Evolutionary conservation across 2,113 vertebrate species (phyloP), one percentile per base, ranked within the genome.

Genomic region (Rhabdomys dilectus): DNA sequence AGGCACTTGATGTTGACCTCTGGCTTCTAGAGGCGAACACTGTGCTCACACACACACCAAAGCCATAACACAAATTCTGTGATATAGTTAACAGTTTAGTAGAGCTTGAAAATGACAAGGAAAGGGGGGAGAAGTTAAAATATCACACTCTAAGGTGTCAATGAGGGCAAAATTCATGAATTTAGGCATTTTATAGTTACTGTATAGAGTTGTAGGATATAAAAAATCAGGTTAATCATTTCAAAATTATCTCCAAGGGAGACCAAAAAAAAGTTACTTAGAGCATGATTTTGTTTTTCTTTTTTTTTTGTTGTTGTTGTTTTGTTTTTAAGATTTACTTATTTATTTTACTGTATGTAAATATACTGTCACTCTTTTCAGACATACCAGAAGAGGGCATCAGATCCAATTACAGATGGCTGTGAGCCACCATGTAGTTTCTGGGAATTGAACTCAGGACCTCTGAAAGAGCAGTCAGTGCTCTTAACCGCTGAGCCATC

Each of bases 171-270:
- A 39, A 82, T 86, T 77, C 12, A 58, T 88, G 24, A n/a, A 86
- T 62, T 82, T 68, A 72, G 24, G 5, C 26, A 58, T 72, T 85
- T 78, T 53, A 60, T 60, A 36, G 16, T 78, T 62, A 62, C 11
- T 89, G 7, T 51, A 89, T 42, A 48, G 22, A 88, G 29, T 72
- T 60, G 16, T 81, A 70, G 15, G 4, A 36, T 48, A 64, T 34
- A 90, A 86, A 66, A 92, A 93, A 2, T 53, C 62, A 88, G 66
- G 21, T 75, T 19, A 93, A 88, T 51, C 7, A 42, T 88, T 81
- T 93, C 36, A 82, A 95, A 97, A 84, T 48, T 42, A 68, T 58
- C 45, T 85, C 39, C 90, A 31, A 88, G 6, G 58, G 36, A 75
- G 22, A 62, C 29, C 9, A 51, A 70, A 42, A 77, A 56, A 88